A percentile compares a stretch with the other conserved stretches of the same genome.
These are phyloP conservation scores for Acropternis orthonyx DNA, from an alignment of 2,797 vertebrate species.

Conservation along the genomic window DNA sequence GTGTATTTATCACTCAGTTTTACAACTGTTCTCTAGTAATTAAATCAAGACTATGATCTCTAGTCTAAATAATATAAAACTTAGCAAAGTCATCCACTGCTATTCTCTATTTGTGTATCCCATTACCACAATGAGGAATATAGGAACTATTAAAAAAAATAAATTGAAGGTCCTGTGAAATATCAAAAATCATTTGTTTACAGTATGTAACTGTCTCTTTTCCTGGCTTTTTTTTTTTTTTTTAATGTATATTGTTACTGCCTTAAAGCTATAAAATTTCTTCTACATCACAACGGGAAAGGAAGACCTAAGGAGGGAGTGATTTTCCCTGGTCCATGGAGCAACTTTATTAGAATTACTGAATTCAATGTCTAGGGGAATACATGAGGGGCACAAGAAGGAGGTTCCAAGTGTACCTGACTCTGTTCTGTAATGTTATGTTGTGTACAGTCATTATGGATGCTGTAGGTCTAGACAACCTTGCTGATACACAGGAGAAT, in stretches of 20 bases:
- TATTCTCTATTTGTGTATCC: not conserved
- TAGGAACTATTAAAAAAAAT: not conserved
- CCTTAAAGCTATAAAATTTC: not conserved
- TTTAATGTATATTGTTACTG: not conserved
- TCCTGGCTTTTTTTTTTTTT: not conserved
- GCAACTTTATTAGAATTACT: not conserved
- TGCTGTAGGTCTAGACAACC: not conserved
- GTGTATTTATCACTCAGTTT: not conserved
- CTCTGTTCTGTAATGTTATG: not conserved
- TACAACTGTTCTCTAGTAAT: not conserved
- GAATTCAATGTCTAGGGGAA: not conserved
- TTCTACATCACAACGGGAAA: not conserved
- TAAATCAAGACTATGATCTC: not conserved
- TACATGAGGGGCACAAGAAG: rapidly evolving
- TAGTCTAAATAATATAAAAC: not conserved
- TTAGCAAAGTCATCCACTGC: not conserved
- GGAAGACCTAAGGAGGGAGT: not conserved
- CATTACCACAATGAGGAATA: not conserved
- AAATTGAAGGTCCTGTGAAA: not conserved
- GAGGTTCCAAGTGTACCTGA: not conserved
- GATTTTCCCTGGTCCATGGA: not conserved
- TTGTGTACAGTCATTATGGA: not conserved
- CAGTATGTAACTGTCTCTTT: not conserved
- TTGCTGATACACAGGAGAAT: not conserved
- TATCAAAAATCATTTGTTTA: not conserved